Conservation (phyloP, 1,140 invertebrate genomes). For the Drosophila persimilis region DNA sequence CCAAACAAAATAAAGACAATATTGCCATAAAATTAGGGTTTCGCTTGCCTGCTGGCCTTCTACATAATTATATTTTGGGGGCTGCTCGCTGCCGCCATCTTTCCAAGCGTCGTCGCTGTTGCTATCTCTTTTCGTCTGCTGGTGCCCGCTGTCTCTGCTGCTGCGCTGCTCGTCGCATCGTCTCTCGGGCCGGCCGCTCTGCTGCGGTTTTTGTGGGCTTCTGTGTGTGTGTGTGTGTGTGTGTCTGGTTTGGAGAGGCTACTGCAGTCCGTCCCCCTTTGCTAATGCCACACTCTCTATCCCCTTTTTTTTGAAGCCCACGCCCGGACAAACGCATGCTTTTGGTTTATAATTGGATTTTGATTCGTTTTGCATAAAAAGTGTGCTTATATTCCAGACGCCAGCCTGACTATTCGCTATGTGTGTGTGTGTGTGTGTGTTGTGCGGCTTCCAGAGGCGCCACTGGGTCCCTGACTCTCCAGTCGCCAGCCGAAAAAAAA, state of each 20-base stretch:
- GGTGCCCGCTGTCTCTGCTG: no score
- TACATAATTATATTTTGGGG: no score
- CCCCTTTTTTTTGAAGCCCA: no score
- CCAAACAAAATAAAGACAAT: no score
- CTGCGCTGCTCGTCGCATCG: no score
- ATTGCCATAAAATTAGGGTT: no score
- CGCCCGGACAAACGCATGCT: slow-evolving; percentile 19
- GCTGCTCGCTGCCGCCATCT: no score
- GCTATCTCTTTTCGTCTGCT: no score
- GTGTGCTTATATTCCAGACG: slow-evolving; percentile 41
- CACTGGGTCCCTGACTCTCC: slow-evolving; percentile 25
- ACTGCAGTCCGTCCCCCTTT: not conserved
- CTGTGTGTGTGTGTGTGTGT: not conserved
- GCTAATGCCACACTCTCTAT: not conserved
- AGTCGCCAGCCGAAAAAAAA: slow-evolving; percentile 3
- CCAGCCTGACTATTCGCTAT: slow-evolving; percentile 36
- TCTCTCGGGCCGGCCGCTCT: no score
- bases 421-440: not conserved
- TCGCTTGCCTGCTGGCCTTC: no score
- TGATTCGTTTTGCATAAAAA: slow-evolving; percentile 63
- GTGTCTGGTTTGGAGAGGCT: not conserved
- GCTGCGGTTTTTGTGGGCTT: slow-evolving; percentile 24
- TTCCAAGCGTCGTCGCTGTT: no score
- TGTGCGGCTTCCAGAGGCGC: slow-evolving; percentile 47
- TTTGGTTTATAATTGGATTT: slow-evolving; percentile 59